A percentile compares a stretch with the other conserved stretches of the same genome.
Conservation (phyloP, 2,113 vertebrate species). For the Uria aalge region DNA sequence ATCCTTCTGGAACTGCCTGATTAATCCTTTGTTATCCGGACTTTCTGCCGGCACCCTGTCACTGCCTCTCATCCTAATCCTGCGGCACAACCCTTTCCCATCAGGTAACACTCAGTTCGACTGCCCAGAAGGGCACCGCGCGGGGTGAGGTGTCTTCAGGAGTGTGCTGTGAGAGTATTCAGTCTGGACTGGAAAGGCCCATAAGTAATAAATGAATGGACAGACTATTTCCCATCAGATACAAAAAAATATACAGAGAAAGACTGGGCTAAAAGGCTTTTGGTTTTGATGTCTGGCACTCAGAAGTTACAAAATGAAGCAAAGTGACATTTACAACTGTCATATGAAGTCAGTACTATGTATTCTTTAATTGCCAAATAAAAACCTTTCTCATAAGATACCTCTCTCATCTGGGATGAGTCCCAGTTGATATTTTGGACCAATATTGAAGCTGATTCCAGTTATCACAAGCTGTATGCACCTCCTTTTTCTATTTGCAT, state of each 20-base stretch:
- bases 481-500: background rate
- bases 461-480: background rate
- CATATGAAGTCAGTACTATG: background rate
- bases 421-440: background rate
- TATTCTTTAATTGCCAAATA: background rate
- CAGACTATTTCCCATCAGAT: background rate
- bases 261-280: constrained; percentile 22
- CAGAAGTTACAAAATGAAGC: background rate
- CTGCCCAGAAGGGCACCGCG: background rate
- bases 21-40: constrained; percentile 24
- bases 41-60: constrained; percentile 35
- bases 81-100: background rate
- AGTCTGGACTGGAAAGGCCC: background rate
- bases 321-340: background rate
- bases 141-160: background rate
- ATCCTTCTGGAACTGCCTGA: constrained; percentile 4
- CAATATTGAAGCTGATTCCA: background rate
- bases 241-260: constrained; percentile 4
- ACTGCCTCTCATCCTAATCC: constrained; percentile 29
- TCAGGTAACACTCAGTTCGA: constrained; percentile 52
- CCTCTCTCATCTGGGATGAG: background rate
- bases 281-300: background rate
- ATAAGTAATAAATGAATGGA: background rate
- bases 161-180: constrained; percentile 4
- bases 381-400: background rate